Conservation (phyloP, 2,888 invertebrate species). For the Cancer borealis region DNA sequence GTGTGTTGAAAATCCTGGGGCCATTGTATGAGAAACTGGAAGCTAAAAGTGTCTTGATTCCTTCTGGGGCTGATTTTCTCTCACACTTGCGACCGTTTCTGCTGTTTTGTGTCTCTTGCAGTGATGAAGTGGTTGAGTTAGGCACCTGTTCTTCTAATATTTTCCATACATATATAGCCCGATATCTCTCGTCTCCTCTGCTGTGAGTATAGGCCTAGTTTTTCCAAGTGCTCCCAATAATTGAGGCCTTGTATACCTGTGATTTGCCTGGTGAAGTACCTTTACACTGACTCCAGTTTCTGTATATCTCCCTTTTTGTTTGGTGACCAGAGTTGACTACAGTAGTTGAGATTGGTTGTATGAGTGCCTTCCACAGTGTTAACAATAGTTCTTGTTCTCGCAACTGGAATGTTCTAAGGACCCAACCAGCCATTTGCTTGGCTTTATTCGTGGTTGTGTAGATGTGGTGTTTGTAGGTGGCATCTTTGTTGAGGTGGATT, state of each 20-base stretch:
- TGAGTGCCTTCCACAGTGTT: conserved; percentile 48
- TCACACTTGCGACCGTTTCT: conserved; percentile 22
- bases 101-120: conserved; percentile 13
- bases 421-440: conserved; percentile 46
- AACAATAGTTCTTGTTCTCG: background rate
- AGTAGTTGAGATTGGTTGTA: conserved; percentile 52
- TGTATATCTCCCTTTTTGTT: conserved; percentile 24
- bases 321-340: conserved; percentile 51
- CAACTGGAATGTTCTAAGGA: conserved; percentile 16
- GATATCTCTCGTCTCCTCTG: background rate
- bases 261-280: conserved; percentile 45
- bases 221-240: conserved; percentile 15
- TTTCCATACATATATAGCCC: conserved; percentile 37
- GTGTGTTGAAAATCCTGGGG: background rate
- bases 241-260: conserved; percentile 31
- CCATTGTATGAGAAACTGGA: background rate
- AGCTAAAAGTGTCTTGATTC: conserved; percentile 38
- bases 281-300: background rate
- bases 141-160: conserved; percentile 8
- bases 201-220: conserved; percentile 47
- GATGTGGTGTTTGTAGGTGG: conserved; percentile 33
- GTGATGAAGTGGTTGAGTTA: background rate
- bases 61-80: background rate
- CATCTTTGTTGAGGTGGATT: conserved; percentile 13
- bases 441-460: background rate